Base-by-base conservation (phyloP, 2,888 invertebrate species). In the Suillia variegata region DNA sequence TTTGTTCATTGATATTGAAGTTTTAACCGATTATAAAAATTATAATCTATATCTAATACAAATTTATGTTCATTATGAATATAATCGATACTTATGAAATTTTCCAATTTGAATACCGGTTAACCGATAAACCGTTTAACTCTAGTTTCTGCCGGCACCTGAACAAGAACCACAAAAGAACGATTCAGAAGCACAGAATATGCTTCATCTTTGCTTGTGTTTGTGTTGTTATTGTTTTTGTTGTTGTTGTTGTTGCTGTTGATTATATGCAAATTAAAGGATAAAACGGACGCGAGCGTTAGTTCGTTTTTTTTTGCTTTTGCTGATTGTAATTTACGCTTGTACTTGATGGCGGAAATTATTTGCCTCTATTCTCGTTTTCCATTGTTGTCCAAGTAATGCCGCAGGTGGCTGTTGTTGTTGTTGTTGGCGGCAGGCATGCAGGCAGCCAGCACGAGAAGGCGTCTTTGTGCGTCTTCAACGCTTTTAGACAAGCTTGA, bases 221-320 rank as follows among this genome's bases (percentile, higher is more conserved):
- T 45, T 6, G 6, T 38, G 53, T 38, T 38, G 34, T 33, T 55
- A 20, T 48, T 15, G 49, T 18, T 51, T 55, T 54, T 45, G 47
- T 17, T 34, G 42, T 52, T 47, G 33, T 34, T 33, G 34, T 33
- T 52, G 52, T 33, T 52, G 52, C 8, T 50, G 50, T 33, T 73
- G 73, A 73, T 73, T 73, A 69, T 65, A 73, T 71, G 74, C 67
- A 74, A 73, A 73, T 74, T 68, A 71, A 73, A 68, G 67, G 68
- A 67, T 56, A 66, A 66, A 58, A 58, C 22, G 58, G 31, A 8
- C 49, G 3, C 6, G 1, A 50, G 8, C 26, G 5, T 50, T 8
- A n/a, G 18, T 4, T 8, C 2, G 34, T 26, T 34, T 1, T n/a
- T 24, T 1, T 2, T 21, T 63, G 33, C 48, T 18, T n/a, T 15